Base-by-base conservation (phyloP, 2,113 vertebrate genomes). In the Eublepharis macularius region DNA sequence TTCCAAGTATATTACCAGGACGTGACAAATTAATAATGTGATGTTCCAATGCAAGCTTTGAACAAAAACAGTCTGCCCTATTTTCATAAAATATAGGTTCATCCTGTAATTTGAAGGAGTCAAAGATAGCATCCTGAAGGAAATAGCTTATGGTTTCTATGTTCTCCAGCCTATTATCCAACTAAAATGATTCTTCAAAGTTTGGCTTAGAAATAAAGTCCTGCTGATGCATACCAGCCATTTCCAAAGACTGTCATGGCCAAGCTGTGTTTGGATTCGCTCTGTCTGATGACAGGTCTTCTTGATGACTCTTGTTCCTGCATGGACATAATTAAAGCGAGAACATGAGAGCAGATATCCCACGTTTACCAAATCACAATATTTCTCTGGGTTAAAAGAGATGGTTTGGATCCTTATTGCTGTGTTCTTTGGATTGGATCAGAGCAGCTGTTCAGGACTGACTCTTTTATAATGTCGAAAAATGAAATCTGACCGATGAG, bases 361-460 rank as follows among this genome's bases (percentile, higher is more conserved):
- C 21, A 54, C 16, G 80, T 87, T 68, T 66, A 74, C 81, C 45
- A 80, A 83, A 65, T 78, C 45, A 80, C 66, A 80, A 79, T 82
- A 80, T 75, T 83, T 79, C 75, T 43, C 24, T 80, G 34, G 43
- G 34, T 70, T 41, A 75, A 81, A 51, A 29, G 54, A 26, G 32
- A 16, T 45, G 32, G 29, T 45, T 87, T 83, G 69, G 54, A 80
- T 83, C 70, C 66, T 73, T 80, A 29, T 45, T 36, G 39, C 72
- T 87, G 81, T 87, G 69, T 83, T 83, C 43, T 83, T 83, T 87
- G 86, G 76, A 87, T 80, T 36, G 49, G 7, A 74, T 51, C 68
- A 51, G 34, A 80, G 49, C 65, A 83, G 75, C 66, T 87, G 86
- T 70, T 87, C 73, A 87, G 76, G 69, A 49, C 54, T 66, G 80